Percentiles rank a stretch among this genome's conserved stretches.
These are phyloP conservation scores for Tribolium freemani DNA, from an alignment of 2,888 invertebrate genomes.

Conservation along the genomic window DNA sequence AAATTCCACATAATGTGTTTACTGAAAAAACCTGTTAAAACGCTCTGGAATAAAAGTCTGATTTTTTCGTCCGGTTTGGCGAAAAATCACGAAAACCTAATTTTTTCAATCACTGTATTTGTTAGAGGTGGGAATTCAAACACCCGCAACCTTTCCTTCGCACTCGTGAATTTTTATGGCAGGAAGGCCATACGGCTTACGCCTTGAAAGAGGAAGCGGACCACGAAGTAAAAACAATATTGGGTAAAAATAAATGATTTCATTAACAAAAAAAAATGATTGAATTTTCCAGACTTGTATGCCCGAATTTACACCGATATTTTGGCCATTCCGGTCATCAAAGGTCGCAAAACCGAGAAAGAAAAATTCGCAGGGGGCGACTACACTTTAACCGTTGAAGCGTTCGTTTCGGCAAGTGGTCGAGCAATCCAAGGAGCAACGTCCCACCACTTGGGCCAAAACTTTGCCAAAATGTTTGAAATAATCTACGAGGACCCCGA, in stretches of 20 bases:
- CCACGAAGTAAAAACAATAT: conserved; percentile 86
- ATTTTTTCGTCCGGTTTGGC: no score
- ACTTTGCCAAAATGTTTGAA: conserved; percentile 99
- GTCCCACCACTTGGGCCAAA: conserved; percentile 98
- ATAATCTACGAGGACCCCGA: conserved; percentile 95
- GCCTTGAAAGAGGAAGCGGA: conserved; percentile 87
- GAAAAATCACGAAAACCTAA: no score
- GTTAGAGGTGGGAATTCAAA: conserved; percentile 98
- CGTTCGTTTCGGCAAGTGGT: conserved; percentile 93
- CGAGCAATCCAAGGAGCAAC: conserved; percentile 97
- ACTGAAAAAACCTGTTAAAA: no score
- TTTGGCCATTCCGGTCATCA: conserved; percentile 95
- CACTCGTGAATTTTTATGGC: conserved; percentile 99
- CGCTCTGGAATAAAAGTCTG: no score
- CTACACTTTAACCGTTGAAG: conserved; percentile 98
- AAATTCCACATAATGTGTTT: no score
- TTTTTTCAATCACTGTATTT: not conserved
- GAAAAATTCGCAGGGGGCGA: conserved; percentile 99
- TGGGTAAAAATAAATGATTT: conserved; percentile 68
- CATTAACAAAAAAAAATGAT: not conserved
- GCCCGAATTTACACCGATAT: conserved; percentile 90
- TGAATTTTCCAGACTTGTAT: conserved; percentile 80
- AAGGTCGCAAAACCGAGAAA: conserved; percentile 96
- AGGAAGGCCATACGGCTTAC: conserved; percentile 98
- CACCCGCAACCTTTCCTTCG: conserved; percentile 99